These are phyloP conservation scores for Pachyrhynchus sulphureomaculatus DNA, from an alignment of 1,140 invertebrate species.

Conservation along the genomic window DNA sequence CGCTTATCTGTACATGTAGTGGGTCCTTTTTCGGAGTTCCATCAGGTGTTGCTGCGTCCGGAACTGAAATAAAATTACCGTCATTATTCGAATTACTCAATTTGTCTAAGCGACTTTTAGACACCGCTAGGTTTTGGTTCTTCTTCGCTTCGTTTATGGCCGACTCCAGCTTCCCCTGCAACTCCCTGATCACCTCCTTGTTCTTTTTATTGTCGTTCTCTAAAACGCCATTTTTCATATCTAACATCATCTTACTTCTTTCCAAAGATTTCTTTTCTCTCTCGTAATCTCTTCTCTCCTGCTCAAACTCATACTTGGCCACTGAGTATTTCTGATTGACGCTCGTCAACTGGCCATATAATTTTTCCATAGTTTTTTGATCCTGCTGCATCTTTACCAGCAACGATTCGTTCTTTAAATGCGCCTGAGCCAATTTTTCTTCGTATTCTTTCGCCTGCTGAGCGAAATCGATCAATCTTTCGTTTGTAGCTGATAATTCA, in stretches of 20 bases:
- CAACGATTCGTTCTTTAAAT: conserved; percentile 14
- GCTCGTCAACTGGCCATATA: conserved; percentile 23
- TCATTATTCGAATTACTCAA: conserved; percentile 40
- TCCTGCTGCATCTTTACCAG: conserved; percentile 21
- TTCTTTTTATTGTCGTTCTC: conserved; percentile 39
- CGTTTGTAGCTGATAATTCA: conserved; percentile 31
- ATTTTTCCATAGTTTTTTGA: conserved; percentile 43
- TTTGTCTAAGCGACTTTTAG: conserved; percentile 22
- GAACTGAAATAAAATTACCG: conserved; percentile 46
- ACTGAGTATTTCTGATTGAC: conserved; percentile 11
- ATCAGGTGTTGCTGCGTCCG: conserved; percentile 41
- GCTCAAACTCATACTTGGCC: conserved; percentile 26
- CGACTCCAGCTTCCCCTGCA: conserved; percentile 37
- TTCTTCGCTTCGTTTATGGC: conserved; percentile 35
- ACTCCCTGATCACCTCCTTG: conserved; percentile 34
- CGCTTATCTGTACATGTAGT: conserved; percentile 35
- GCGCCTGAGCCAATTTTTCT: conserved; percentile 18
- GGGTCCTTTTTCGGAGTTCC: conserved; percentile 38
- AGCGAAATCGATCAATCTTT: conserved; percentile 20
- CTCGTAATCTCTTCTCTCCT: conserved; percentile 11
- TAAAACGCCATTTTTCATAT: conserved; percentile 36
- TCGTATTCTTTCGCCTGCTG: conserved; percentile 33
- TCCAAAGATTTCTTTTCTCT: conserved; percentile 21
- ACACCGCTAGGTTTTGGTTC: conserved; percentile 40
- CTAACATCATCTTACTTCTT: conserved; percentile 31